Evolutionary conservation across 2,797 vertebrate species (phyloP).

Genomic region (Cheirogaleus major): DNA sequence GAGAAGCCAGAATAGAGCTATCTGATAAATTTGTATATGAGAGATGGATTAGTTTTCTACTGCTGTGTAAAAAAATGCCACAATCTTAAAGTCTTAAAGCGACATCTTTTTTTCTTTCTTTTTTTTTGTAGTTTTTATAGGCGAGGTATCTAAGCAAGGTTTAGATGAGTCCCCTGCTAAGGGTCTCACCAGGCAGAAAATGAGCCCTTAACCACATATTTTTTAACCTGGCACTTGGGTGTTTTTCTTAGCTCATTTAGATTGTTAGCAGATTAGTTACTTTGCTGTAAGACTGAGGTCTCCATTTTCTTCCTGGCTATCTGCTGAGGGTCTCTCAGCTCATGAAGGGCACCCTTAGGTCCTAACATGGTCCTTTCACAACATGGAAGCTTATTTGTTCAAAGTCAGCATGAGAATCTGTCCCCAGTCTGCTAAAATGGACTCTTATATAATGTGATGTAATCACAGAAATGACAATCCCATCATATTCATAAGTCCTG

Average conservation of each 20-base stretch:
- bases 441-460: background rate
- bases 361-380: background rate
- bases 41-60: background rate
- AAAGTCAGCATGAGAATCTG: background rate
- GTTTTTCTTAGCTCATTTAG: background rate
- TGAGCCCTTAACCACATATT: background rate
- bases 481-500: background rate
- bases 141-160: background rate
- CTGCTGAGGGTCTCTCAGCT: background rate
- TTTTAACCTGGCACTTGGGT: background rate
- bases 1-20: background rate
- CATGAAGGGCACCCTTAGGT: background rate
- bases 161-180: background rate
- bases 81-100: background rate
- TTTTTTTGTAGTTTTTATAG: background rate
- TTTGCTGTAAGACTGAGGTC: background rate
- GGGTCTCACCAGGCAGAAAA: background rate
- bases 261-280: background rate
- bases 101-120: background rate
- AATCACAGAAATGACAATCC: background rate
- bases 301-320: background rate
- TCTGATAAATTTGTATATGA: background rate
- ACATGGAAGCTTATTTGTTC: background rate
- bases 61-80: background rate
- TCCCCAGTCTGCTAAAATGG: background rate